phyloP scores from a whole-genome alignment of 1,140 invertebrate genomes.

The Lordiphosa collinella region DNA sequence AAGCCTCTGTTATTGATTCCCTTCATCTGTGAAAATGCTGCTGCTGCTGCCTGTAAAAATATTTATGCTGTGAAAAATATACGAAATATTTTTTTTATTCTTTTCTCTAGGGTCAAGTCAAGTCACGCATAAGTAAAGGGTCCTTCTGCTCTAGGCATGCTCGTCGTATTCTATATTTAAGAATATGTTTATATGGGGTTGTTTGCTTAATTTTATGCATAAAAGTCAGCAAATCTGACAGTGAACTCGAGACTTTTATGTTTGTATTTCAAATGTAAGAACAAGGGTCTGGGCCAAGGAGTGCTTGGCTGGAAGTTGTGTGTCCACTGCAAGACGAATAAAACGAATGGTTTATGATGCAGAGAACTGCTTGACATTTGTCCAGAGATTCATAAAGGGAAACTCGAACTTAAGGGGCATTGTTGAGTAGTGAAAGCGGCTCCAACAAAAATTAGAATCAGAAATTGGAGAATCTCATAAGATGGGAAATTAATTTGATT shows the following conservation, averaged over 20 bases:
- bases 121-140: conserved; percentile 7
- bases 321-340: too few relatives aligned
- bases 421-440: not conserved
- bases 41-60: conserved; percentile 33
- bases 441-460: too few relatives aligned
- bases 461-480: too few relatives aligned
- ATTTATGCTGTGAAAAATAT: conserved; percentile 35
- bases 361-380: too few relatives aligned
- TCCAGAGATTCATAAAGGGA: too few relatives aligned
- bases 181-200: conserved; percentile 50
- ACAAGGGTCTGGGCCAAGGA: not conserved
- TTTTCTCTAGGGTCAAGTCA: conserved; percentile 2
- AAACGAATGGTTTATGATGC: too few relatives aligned
- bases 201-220: conserved; percentile 41
- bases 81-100: conserved; percentile 23
- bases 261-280: conserved; percentile 64
- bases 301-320: too few relatives aligned
- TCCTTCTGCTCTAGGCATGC: not conserved
- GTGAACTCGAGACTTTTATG: conserved; percentile 31
- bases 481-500: too few relatives aligned
- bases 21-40: not conserved
- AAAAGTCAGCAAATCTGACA: conserved; percentile 59
- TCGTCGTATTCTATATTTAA: conserved; percentile 50
- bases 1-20: conserved; percentile 45
- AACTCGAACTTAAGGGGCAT: too few relatives aligned